phyloP scores from a whole-genome alignment of 2,113 vertebrate genomes.

The Nasalis larvatus region DNA sequence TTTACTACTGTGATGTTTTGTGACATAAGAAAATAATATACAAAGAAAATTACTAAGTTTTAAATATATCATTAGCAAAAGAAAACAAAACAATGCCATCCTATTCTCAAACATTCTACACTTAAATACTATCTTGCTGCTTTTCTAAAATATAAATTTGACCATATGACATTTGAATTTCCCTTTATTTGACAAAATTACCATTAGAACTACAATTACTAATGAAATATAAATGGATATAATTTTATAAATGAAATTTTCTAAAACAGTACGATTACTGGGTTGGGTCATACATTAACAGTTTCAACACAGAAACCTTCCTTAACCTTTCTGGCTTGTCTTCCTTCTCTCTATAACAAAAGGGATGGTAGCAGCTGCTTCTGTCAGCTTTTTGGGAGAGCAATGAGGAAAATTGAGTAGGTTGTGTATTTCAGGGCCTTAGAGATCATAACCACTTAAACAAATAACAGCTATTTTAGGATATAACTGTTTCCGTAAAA shows the following conservation, averaged over 20 bases:
- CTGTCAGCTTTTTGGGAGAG: neutral
- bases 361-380: neutral
- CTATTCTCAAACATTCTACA: neutral
- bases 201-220: neutral
- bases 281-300: neutral
- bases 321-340: neutral
- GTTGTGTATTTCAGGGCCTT: neutral
- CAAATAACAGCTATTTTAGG: neutral
- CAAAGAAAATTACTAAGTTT: neutral
- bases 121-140: neutral
- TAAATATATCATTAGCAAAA: neutral
- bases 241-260: neutral
- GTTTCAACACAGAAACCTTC: neutral
- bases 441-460: neutral
- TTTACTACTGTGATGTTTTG: neutral
- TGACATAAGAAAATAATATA: neutral
- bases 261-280: neutral
- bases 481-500: neutral
- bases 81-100: neutral
- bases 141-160: neutral
- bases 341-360: neutral
- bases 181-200: neutral
- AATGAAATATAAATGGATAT: neutral
- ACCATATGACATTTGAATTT: neutral
- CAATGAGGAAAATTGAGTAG: neutral